phyloP scores from a whole-genome alignment of 2,113 vertebrate species.

The Jaculus jaculus region DNA sequence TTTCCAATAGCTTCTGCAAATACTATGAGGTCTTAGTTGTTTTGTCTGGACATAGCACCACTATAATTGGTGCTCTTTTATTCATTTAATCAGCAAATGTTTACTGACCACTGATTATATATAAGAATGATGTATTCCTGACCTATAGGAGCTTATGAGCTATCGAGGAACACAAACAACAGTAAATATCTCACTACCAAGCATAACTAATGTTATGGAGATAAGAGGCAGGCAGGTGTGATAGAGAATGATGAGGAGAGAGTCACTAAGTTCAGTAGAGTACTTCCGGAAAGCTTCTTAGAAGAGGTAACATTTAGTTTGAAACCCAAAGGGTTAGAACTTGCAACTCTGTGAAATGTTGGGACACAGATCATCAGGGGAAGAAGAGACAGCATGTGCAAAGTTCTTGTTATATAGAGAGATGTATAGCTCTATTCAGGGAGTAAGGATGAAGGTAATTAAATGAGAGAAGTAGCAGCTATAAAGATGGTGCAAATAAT shows the following conservation, averaged over 20 bases:
- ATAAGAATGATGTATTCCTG: not conserved
- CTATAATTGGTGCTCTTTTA: not conserved
- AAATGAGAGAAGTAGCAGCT: not conserved
- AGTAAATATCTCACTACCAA: not conserved
- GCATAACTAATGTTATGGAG: not conserved
- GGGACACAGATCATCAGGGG: not conserved
- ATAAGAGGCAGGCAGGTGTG: not conserved
- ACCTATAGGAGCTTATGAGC: not conserved
- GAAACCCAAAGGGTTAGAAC: not conserved
- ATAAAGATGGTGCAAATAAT: not conserved
- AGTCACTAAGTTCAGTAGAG: not conserved
- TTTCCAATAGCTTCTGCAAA: not conserved
- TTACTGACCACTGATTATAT: slow-evolving; percentile 20
- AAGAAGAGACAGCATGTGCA: not conserved
- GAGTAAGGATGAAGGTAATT: not conserved
- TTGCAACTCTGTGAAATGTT: not conserved
- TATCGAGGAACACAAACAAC: not conserved
- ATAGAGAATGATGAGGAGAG: not conserved
- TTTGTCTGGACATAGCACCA: not conserved
- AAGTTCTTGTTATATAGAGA: not conserved
- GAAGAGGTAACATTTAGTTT: not conserved
- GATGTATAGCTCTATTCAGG: not conserved
- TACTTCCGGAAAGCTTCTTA: not conserved
- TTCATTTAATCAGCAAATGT: not conserved
- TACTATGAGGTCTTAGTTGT: not conserved